Evolutionary conservation across 2,888 invertebrate genomes (phyloP), one percentile per base, ranked within the genome.

Genomic region (Empis stercorea): DNA sequence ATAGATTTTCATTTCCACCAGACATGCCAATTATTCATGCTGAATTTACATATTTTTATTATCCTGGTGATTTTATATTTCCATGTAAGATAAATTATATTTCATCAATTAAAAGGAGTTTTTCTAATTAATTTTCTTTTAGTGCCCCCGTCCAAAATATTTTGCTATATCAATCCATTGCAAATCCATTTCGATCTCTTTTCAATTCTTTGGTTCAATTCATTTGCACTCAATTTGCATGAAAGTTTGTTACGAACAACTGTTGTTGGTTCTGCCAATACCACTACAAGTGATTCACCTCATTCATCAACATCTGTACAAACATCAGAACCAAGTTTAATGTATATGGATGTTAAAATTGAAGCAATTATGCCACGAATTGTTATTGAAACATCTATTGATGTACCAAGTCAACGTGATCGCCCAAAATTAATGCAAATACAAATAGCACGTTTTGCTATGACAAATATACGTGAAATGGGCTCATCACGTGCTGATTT

Each of bases 21-120:
- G 93, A 94, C 62, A 84, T 91, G 56, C 87, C 91, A 15, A 80
- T 94, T 27, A 64, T 97, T n/a, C 96, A 97, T 68, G 85, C 94
- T 0, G 97, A 99, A 65, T 86, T 94, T 55, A 93, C 93, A 1
- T 89, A 91, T 64, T 97, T 92, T 69, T 97, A 96, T 65, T 95
- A 95, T 64, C 94, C 95, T 0, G 89, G 87, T 40, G 89, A 91
- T 61, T 79, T 84, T 48, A 82, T 84, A 58, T 91, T 89, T 72
- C 91, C 92, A 60, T 73, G 91, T 91, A 74, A 76, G 79, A 60
- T 38, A 15, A 15, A 41, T 39, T n/a, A 27, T 27, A 7, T 27
- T 27, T 7, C 7, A 27, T 6, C 7, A 27, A 27, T 9, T 27
- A 27, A 7, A 7, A 7, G 9, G 7, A 27, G 2, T 27, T 7